Conservation (phyloP, 2,888 invertebrate genomes). For the Osmoderma eremita region DNA sequence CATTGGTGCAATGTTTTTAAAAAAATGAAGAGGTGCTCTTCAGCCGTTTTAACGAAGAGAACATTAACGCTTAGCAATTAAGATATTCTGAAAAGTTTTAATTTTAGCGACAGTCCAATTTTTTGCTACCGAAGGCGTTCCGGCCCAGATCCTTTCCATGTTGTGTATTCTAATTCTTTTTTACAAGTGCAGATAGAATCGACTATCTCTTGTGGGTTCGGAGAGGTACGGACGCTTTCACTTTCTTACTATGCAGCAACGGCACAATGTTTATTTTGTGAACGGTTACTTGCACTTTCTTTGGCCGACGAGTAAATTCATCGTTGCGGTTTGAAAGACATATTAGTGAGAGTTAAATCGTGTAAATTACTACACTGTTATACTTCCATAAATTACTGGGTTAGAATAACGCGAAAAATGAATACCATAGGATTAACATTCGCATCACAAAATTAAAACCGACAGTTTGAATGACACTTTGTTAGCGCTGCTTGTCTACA, state of each 20-base stretch:
- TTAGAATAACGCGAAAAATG: neutral
- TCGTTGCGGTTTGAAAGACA: no score
- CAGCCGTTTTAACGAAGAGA: no score
- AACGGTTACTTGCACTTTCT: slow-evolving; percentile 29
- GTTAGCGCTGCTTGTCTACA: neutral
- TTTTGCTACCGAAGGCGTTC: slow-evolving; percentile 3
- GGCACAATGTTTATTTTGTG: neutral
- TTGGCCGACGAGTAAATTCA: neutral
- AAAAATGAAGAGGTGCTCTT: no score
- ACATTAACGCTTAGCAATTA: no score
- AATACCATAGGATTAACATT: neutral
- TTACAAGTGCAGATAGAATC: no score
- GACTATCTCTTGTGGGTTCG: slow-evolving; percentile 12
- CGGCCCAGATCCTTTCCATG: slow-evolving; percentile 11
- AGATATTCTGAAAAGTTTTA: no score
- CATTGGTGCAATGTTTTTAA: no score
- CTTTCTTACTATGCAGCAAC: slow-evolving; percentile 2
- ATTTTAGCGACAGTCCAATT: no score
- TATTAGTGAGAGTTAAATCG: no score
- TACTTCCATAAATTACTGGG: neutral
- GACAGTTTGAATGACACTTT: neutral
- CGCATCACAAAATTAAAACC: neutral
- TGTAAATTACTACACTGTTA: no score
- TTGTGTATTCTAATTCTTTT: slow-evolving; percentile 4
- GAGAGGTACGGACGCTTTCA: slow-evolving; percentile 11